Evolutionary conservation across 2,113 vertebrate genomes (phyloP).

Genomic region (Protobothrops flavoviridis): DNA sequence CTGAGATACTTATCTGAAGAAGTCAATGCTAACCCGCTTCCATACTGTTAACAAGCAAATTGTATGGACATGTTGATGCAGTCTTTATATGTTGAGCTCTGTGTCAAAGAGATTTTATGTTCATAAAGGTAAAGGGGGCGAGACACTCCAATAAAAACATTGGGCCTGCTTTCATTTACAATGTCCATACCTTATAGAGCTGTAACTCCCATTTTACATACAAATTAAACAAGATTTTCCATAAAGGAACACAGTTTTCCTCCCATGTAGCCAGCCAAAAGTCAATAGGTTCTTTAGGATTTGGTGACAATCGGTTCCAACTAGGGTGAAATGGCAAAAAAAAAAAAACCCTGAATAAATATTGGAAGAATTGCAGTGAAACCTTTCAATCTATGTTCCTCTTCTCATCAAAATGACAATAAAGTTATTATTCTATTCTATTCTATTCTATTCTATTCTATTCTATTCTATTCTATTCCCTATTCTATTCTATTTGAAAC

Average conservation of each 20-base stretch:
- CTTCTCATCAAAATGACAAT: too few relatives aligned
- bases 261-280: background rate
- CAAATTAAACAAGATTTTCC: background rate
- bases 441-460: too few relatives aligned
- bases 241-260: background rate
- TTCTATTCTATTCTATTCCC: too few relatives aligned
- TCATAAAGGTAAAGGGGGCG: background rate
- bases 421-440: too few relatives aligned
- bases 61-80: background rate
- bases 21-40: background rate
- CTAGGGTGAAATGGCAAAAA: background rate
- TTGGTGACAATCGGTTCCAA: background rate
- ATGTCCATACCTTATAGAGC: background rate
- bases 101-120: background rate
- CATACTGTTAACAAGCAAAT: background rate
- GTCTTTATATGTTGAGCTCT: background rate
- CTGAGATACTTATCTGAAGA: background rate
- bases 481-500: background rate
- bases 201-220: background rate
- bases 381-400: background rate
- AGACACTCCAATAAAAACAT: background rate
- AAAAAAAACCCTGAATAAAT: background rate
- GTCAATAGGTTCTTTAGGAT: background rate
- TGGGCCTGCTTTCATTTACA: background rate
- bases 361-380: background rate